Percentiles rank a stretch among this genome's conserved stretches.
phyloP scores from a whole-genome alignment of 2,888 invertebrate species.

The Pycnomerus fuliginosus region DNA sequence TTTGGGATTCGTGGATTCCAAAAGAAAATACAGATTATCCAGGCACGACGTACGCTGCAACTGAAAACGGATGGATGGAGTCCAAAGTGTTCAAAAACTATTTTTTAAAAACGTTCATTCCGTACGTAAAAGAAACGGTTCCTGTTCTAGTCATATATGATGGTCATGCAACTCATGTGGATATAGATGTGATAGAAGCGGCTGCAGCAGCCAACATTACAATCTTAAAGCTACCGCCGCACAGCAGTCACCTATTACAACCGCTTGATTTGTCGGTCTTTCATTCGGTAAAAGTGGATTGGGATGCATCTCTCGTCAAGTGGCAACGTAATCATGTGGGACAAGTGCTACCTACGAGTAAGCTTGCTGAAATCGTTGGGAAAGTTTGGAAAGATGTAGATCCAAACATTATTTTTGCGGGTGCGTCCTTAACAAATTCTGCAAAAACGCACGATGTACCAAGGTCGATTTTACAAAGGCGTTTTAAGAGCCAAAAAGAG shows the following conservation, averaged over 20 bases:
- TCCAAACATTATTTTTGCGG: not conserved
- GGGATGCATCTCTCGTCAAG: slow-evolving; percentile 14
- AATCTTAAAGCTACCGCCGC: slow-evolving; percentile 34
- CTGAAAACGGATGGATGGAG: slow-evolving; percentile 37
- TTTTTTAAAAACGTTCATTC: not conserved
- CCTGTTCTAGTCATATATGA: not conserved
- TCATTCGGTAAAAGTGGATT: slow-evolving; percentile 20
- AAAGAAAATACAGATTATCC: slow-evolving; percentile 5
- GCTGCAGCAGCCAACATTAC: slow-evolving; percentile 7
- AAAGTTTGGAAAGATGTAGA: slow-evolving; percentile 1
- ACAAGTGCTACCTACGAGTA: slow-evolving; percentile 6
- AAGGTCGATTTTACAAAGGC: no score
- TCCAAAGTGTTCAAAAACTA: no score
- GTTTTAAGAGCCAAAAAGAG: no score
- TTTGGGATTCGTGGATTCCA: slow-evolving; percentile 38
- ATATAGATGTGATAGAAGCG: not conserved
- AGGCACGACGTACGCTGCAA: slow-evolving; percentile 17
- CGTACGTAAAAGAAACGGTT: not conserved
- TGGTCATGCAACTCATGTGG: not conserved
- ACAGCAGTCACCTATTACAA: slow-evolving; percentile 37
- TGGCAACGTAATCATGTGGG: not conserved
- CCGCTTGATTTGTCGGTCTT: slow-evolving; percentile 36
- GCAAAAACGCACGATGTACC: no score
- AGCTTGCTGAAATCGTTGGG: slow-evolving; percentile 6
- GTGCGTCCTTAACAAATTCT: no score